Conservation (phyloP, 2,797 vertebrate species). For the Rhadinocentrus ornatus region DNA sequence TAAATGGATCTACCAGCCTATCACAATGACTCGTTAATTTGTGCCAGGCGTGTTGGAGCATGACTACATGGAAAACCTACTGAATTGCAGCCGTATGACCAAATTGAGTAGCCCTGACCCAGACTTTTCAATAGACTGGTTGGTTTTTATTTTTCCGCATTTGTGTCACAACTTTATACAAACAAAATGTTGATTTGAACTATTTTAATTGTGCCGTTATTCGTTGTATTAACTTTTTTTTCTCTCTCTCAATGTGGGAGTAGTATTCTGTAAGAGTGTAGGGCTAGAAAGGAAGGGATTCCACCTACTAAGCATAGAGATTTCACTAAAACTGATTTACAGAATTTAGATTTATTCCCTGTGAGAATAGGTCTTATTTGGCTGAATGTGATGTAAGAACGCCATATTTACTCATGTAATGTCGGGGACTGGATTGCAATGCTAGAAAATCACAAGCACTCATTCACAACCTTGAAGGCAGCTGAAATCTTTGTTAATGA, state of each 20-base stretch:
- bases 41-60: no score
- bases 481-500: constrained; percentile 63
- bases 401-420: constrained; percentile 28
- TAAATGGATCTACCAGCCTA: no score
- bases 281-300: constrained; percentile 30
- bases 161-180: constrained; percentile 44
- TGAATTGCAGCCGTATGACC: no score
- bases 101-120: neutral
- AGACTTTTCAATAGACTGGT: constrained; percentile 43
- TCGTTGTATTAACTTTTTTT: neutral
- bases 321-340: constrained; percentile 39
- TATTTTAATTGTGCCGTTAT: constrained; percentile 26
- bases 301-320: constrained; percentile 11
- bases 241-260: constrained; percentile 14
- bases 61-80: no score
- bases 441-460: constrained; percentile 25
- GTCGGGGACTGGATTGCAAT: constrained; percentile 41
- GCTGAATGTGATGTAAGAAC: constrained; percentile 48
- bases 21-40: no score
- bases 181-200: constrained; percentile 1
- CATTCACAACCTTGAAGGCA: constrained; percentile 58
- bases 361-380: constrained; percentile 30
- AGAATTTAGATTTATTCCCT: constrained; percentile 3
- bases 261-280: constrained; percentile 19
- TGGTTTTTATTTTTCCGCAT: constrained; percentile 46